These are phyloP conservation scores for Drosophila yakuba DNA, from an alignment of 1,140 invertebrate genomes.

Conservation along the genomic window DNA sequence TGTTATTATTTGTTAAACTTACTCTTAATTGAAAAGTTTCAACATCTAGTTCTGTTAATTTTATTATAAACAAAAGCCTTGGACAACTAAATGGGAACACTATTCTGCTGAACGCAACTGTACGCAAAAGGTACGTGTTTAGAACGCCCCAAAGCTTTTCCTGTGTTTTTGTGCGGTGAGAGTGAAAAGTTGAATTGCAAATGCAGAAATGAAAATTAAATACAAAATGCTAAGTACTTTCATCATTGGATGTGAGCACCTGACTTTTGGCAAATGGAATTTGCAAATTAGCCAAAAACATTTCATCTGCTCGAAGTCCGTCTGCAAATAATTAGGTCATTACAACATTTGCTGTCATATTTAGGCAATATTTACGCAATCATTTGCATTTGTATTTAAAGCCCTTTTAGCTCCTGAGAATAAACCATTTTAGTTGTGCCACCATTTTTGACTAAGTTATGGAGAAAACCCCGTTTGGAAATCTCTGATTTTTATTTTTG, in stretches of 20 bases:
- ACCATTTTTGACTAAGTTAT: too few relatives aligned
- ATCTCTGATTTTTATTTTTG: too few relatives aligned
- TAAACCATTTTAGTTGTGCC: too few relatives aligned
- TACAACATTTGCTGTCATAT: background rate
- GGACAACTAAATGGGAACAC: background rate
- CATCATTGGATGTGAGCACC: conserved; percentile 32
- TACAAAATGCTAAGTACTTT: conserved; percentile 79
- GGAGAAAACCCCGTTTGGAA: too few relatives aligned
- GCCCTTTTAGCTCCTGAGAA: too few relatives aligned
- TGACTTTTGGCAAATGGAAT: conserved; percentile 61
- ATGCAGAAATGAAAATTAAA: conserved; percentile 82
- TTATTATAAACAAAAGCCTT: too few relatives aligned
- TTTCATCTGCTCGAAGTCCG: conserved; percentile 45
- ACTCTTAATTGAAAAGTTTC: too few relatives aligned
- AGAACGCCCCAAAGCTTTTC: conserved; percentile 15
- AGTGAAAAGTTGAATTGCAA: conserved; percentile 77
- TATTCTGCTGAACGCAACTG: background rate
- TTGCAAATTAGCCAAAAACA: conserved; percentile 56
- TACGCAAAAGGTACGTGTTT: conserved; percentile 10
- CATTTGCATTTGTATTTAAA: too few relatives aligned
- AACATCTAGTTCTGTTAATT: too few relatives aligned
- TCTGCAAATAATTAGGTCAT: background rate
- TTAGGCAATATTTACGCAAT: background rate
- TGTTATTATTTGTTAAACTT: too few relatives aligned
- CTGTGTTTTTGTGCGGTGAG: conserved; percentile 18